Conservation (phyloP, 1,140 invertebrate genomes). For the Drusus annulatus region DNA sequence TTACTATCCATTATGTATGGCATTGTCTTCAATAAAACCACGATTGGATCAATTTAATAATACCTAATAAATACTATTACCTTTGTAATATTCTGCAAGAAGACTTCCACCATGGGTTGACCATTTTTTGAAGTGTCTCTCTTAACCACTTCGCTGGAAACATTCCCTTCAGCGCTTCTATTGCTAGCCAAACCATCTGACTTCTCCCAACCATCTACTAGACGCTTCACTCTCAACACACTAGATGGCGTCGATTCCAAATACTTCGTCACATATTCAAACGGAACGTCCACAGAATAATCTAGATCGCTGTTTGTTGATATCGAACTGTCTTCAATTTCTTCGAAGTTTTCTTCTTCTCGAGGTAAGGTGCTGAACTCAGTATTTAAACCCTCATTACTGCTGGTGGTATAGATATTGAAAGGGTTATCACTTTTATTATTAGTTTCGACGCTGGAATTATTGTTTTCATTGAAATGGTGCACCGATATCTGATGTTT, state of each 20-base stretch:
- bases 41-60: too few species aligned
- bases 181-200: slow-evolving; percentile 3
- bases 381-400: background rate
- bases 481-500: slow-evolving; percentile 43
- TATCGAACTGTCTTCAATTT: slow-evolving; percentile 14
- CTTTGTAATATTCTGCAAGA: slow-evolving; percentile 71
- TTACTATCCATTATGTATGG: too few species aligned
- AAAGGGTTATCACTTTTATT: background rate
- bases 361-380: slow-evolving; percentile 1
- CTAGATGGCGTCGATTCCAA: slow-evolving; percentile 38
- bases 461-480: slow-evolving; percentile 5
- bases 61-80: too few species aligned
- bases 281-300: slow-evolving; percentile 22
- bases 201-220: background rate
- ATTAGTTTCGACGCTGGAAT: background rate
- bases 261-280: slow-evolving; percentile 46
- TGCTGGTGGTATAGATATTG: background rate
- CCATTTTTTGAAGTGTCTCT: slow-evolving; percentile 69
- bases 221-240: slow-evolving; percentile 29
- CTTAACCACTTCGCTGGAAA: slow-evolving; percentile 62
- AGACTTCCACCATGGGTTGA: slow-evolving; percentile 69
- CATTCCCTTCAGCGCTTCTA: background rate
- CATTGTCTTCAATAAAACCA: too few species aligned
- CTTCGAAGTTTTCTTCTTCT: slow-evolving; percentile 15
- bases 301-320: slow-evolving; percentile 28